Percentiles rank a stretch among this genome's conserved stretches.
These are phyloP conservation scores for Capricornis sumatraensis DNA, from an alignment of 2,113 vertebrate genomes.

Conservation along the genomic window DNA sequence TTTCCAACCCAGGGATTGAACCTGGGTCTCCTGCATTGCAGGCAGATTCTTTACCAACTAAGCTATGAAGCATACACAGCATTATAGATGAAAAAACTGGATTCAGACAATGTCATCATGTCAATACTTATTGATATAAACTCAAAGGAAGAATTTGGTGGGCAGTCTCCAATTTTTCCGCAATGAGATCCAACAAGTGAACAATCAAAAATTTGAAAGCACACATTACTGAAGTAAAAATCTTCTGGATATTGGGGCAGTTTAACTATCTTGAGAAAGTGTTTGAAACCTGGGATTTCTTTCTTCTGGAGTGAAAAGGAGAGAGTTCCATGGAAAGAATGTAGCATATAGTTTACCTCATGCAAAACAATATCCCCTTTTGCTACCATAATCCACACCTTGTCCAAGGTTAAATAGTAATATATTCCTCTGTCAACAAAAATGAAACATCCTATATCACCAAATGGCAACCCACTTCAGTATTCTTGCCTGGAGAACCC, in stretches of 20 bases:
- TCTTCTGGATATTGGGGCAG: not conserved
- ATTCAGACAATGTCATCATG: not conserved
- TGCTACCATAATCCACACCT: not conserved
- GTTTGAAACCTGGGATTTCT: not conserved
- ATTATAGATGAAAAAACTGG: not conserved
- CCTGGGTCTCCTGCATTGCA: too few relatives aligned
- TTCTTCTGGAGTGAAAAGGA: not conserved
- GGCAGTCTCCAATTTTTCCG: not conserved
- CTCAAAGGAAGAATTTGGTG: not conserved
- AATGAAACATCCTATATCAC: not conserved
- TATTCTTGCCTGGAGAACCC: not conserved
- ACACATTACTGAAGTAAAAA: not conserved
- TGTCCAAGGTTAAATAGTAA: not conserved
- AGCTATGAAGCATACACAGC: not conserved
- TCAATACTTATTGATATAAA: not conserved
- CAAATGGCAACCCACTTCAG: not conserved
- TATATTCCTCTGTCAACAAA: not conserved
- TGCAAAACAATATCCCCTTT: not conserved
- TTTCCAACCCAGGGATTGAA: too few relatives aligned
- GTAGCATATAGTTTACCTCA: accelerated
- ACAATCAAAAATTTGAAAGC: not conserved
- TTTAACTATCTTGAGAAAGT: not conserved
- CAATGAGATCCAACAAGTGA: not conserved
- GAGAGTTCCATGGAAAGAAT: not conserved
- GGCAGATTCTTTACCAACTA: too few relatives aligned